A percentile compares a stretch with the other conserved stretches of the same genome.
These are phyloP conservation scores for Hydrotaea diabolus DNA, from an alignment of 2,888 invertebrate species.

Conservation along the genomic window DNA sequence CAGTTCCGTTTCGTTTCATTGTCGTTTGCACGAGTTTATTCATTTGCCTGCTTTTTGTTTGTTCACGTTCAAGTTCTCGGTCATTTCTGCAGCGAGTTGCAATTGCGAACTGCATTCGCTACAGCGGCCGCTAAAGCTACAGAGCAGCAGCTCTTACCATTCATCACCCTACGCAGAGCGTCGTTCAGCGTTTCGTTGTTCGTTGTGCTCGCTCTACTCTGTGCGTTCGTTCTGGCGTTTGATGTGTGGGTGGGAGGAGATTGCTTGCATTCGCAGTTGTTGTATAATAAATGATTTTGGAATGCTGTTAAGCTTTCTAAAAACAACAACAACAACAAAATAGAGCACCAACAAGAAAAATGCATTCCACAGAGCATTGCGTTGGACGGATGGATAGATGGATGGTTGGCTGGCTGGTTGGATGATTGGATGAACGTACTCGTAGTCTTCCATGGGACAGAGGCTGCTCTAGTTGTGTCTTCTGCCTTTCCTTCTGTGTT, in stretches of 20 bases:
- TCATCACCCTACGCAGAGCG: slow-evolving; percentile 32
- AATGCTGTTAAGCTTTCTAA: slow-evolving; percentile 66
- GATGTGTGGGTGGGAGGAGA: slow-evolving; percentile 49
- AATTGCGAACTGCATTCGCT: slow-evolving; percentile 43
- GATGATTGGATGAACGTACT: no score
- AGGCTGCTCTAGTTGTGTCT: background rate
- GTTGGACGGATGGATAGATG: slow-evolving; percentile 60
- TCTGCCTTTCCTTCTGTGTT: background rate
- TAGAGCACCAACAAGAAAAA: slow-evolving; percentile 1
- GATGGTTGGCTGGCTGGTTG: slow-evolving; percentile 4
- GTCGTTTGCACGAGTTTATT: slow-evolving; percentile 9
- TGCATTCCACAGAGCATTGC: slow-evolving; percentile 26
- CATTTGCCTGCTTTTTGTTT: slow-evolving; percentile 51
- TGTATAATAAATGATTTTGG: slow-evolving; percentile 62
- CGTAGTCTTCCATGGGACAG: background rate
- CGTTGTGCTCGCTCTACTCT: slow-evolving; percentile 2
- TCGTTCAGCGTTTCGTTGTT: background rate
- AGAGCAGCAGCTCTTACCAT: slow-evolving; percentile 2
- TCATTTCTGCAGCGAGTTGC: slow-evolving; percentile 50
- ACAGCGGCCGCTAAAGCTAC: background rate
- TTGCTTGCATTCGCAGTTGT: slow-evolving; percentile 47
- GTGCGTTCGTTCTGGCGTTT: background rate
- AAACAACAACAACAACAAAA: no score
- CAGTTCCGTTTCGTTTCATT: slow-evolving; percentile 24
- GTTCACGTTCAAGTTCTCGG: slow-evolving; percentile 67